Evolutionary conservation across 1,140 invertebrate genomes (phyloP).

Genomic region (Papilio helenus): DNA sequence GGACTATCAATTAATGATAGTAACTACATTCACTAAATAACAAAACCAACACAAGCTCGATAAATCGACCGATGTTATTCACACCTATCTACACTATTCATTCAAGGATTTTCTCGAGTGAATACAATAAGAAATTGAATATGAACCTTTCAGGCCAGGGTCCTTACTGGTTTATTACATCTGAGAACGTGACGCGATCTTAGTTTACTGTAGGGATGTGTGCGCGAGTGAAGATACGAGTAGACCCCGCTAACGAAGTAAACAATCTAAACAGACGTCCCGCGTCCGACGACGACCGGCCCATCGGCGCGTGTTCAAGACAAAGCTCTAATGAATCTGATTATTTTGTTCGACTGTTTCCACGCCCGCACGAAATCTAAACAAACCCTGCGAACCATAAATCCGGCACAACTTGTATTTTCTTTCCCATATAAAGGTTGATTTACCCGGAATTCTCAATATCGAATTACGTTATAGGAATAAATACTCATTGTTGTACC

Average conservation of each 20-base stretch:
- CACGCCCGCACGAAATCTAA: constrained; percentile 55
- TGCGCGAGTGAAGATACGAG: constrained; percentile 55
- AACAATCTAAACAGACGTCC: constrained; percentile 73
- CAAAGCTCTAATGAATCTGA: constrained; percentile 72
- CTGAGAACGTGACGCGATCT: constrained; percentile 47
- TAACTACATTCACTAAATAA: too few species aligned
- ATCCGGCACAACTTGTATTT: constrained; percentile 34
- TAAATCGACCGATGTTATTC: too few species aligned
- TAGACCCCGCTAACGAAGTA: constrained; percentile 75
- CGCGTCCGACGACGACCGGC: constrained; percentile 59
- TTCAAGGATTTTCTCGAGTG: too few species aligned
- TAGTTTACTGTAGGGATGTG: constrained; percentile 59
- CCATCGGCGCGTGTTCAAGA: constrained; percentile 59
- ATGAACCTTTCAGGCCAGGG: too few species aligned
- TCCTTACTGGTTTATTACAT: constrained; percentile 32
- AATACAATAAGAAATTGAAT: too few species aligned
- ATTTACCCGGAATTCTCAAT: constrained; percentile 18
- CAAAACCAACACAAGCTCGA: too few species aligned
- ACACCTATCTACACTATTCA: too few species aligned
- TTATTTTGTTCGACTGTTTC: constrained; percentile 62
- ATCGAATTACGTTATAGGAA: constrained; percentile 42
- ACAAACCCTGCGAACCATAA: constrained; percentile 51
- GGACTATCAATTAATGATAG: not conserved
- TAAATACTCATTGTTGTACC: constrained; percentile 48
- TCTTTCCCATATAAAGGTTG: constrained; percentile 17